phyloP scores from a whole-genome alignment of 2,888 invertebrate species.

The Drosophila heteroneura region DNA sequence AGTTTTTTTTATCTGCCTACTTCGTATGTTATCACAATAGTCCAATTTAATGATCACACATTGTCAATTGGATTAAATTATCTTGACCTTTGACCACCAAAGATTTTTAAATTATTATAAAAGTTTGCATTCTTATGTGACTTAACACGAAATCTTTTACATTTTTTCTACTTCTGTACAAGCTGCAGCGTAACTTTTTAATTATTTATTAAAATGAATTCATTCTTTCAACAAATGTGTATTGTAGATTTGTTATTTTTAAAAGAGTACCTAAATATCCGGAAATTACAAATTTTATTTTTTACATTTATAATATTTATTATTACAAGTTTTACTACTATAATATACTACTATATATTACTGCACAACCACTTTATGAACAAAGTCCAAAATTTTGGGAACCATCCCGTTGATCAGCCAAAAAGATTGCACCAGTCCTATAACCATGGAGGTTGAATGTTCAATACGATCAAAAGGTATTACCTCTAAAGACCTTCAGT shows the following conservation, averaged over 20 bases:
- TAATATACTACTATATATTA: no score
- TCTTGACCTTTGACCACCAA: not conserved
- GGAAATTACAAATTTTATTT: not conserved
- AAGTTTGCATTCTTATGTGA: not conserved
- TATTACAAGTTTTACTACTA: not conserved
- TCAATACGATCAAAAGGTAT: not conserved
- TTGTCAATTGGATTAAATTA: constrained; percentile 46
- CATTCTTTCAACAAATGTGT: not conserved
- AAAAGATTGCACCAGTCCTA: not conserved
- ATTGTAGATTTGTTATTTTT: not conserved
- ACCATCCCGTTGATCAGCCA: no score
- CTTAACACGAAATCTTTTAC: not conserved
- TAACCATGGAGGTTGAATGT: not conserved
- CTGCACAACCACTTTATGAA: not conserved
- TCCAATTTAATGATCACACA: constrained; percentile 32
- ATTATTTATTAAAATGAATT: not conserved
- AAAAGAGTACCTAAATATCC: not conserved
- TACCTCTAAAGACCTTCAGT: no score
- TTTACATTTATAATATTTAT: not conserved
- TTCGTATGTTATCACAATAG: constrained; percentile 19
- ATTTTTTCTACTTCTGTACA: not conserved
- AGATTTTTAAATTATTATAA: not conserved
- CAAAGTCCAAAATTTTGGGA: no score
- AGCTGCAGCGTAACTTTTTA: not conserved
- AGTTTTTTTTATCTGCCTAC: constrained; percentile 8